Evolutionary conservation across 1,140 invertebrate species (phyloP).

Genomic region (Myzus persicae): DNA sequence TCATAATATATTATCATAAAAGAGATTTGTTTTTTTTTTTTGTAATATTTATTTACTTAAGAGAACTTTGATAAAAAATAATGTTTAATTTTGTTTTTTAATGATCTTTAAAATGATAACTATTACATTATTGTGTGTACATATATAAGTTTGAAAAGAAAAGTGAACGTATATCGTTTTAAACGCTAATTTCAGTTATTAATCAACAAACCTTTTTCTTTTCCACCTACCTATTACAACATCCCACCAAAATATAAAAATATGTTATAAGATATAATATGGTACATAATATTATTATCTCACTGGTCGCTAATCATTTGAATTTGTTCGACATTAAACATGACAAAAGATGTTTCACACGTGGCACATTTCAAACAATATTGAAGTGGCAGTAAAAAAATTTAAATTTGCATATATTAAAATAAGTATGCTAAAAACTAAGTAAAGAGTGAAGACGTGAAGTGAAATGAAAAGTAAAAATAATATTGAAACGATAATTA

Average conservation of each 20-base stretch:
- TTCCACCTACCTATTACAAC: too few relatives aligned
- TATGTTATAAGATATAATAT: not conserved
- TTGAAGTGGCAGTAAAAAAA: not conserved
- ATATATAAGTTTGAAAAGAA: constrained; percentile 24
- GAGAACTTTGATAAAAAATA: not conserved
- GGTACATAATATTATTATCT: too few relatives aligned
- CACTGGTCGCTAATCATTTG: not conserved
- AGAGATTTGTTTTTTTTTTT: constrained; percentile 2
- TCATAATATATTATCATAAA: not conserved
- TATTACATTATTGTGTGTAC: not conserved
- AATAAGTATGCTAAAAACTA: not conserved
- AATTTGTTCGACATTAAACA: not conserved
- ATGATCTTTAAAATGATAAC: constrained; percentile 1
- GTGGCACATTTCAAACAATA: not conserved
- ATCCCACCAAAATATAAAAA: not conserved
- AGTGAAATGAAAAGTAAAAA: not conserved
- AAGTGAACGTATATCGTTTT: not conserved
- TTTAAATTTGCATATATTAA: not conserved
- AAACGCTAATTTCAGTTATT: not conserved
- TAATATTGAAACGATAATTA: constrained; percentile 8
- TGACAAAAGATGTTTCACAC: not conserved
- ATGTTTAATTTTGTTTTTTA: constrained; percentile 7
- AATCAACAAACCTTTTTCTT: not conserved
- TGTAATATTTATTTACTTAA: not conserved
- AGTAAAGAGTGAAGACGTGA: not conserved